Conservation (phyloP, 2,797 vertebrate genomes). For the Chelidonichthys spinosus region DNA sequence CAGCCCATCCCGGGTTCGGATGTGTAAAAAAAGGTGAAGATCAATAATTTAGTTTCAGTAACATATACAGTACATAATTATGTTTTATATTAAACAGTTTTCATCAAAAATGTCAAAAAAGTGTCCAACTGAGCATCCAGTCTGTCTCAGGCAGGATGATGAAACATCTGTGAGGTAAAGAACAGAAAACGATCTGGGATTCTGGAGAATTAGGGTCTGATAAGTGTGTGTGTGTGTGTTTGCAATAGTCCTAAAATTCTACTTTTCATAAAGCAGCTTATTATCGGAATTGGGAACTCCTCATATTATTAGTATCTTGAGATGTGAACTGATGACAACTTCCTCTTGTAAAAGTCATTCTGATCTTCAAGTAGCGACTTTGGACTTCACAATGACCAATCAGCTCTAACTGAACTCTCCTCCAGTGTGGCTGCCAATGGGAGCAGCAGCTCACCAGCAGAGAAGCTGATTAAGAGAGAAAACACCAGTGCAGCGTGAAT, state of each 20-base stretch:
- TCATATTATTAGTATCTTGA: neutral
- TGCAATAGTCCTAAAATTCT: no score
- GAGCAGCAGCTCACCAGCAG: neutral
- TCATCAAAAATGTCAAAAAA: conserved; percentile 30
- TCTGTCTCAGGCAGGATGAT: conserved; percentile 12
- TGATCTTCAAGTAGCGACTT: conserved; percentile 4
- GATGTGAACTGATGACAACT: neutral
- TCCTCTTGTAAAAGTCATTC: neutral
- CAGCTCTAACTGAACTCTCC: conserved; percentile 17
- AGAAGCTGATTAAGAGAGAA: conserved; percentile 19
- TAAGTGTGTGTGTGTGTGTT: no score
- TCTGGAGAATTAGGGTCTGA: conserved; percentile 9
- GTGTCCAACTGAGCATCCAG: no score
- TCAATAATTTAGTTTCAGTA: neutral
- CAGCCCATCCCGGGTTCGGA: no score
- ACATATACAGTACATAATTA: no score
- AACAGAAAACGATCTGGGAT: conserved; percentile 13
- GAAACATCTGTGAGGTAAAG: conserved; percentile 28
- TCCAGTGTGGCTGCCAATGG: conserved; percentile 1
- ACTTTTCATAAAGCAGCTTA: no score
- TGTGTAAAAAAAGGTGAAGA: no score
- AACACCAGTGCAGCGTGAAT: neutral
- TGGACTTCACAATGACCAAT: conserved; percentile 23
- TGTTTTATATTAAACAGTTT: neutral
- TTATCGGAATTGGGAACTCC: neutral